phyloP scores from a whole-genome alignment of 1,140 invertebrate genomes.

The Ips typographus region DNA sequence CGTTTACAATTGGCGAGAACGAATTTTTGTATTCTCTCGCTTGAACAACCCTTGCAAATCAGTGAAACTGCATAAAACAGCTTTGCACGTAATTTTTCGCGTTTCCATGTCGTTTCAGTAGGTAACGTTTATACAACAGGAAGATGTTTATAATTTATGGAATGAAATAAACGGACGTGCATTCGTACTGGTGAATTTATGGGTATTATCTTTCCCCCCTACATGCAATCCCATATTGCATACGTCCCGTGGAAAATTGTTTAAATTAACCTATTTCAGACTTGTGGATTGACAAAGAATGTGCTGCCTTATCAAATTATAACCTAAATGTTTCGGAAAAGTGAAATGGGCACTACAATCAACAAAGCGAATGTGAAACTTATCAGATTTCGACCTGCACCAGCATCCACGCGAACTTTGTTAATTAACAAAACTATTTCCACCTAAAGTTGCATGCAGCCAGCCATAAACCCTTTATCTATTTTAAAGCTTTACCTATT shows the following conservation, averaged over 20 bases:
- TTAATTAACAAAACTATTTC: conserved; percentile 18
- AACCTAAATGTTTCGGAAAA: too few relatives aligned
- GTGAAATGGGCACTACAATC: not conserved
- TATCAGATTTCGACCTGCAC: conserved; percentile 11
- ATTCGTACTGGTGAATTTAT: conserved; percentile 28
- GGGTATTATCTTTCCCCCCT: conserved; percentile 24
- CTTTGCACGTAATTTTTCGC: conserved; percentile 22
- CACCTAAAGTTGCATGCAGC: conserved; percentile 8
- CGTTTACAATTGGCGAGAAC: conserved; percentile 2
- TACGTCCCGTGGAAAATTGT: conserved; percentile 2
- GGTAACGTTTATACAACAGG: conserved; percentile 23
- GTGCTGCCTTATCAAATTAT: too few relatives aligned
- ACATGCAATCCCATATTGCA: conserved; percentile 16
- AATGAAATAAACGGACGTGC: conserved; percentile 30
- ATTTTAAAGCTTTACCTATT: conserved; percentile 7
- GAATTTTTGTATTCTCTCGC: conserved; percentile 13
- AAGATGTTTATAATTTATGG: conserved; percentile 31
- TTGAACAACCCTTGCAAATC: conserved; percentile 20
- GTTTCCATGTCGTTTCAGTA: conserved; percentile 23
- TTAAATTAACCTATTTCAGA: not conserved
- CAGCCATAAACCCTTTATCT: conserved; percentile 17
- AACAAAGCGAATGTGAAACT: conserved; percentile 4
- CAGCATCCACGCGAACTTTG: conserved; percentile 10
- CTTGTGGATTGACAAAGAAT: too few relatives aligned
- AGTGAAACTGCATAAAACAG: conserved; percentile 22